Conservation (phyloP, 2,113 vertebrate species). For the Myiozetetes cayanensis region DNA sequence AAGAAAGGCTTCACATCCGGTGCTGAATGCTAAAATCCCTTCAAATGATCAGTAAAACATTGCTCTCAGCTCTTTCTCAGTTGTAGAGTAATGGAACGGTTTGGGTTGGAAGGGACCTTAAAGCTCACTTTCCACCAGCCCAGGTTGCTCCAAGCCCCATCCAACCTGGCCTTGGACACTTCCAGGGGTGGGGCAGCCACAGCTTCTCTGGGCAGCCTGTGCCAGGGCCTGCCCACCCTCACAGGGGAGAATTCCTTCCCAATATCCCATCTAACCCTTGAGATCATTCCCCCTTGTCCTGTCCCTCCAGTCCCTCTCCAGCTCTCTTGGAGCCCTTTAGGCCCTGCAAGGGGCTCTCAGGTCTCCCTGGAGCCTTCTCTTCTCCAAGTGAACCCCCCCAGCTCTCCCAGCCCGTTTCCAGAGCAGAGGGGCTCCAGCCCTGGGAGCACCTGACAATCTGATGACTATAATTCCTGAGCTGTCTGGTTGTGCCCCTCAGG, state of each 20-base stretch:
- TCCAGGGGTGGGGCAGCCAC: not conserved
- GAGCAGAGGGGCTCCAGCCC: not conserved
- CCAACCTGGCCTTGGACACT: not conserved
- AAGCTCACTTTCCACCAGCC: not conserved
- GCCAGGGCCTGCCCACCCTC: not conserved
- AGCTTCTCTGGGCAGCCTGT: not conserved
- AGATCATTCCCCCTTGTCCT: not conserved
- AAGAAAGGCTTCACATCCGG: rapidly evolving
- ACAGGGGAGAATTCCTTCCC: not conserved
- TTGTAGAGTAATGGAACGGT: not conserved
- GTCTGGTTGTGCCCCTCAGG: not conserved
- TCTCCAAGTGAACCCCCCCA: not conserved
- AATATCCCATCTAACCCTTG: not conserved
- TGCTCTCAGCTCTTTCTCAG: not conserved
- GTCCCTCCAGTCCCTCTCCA: not conserved
- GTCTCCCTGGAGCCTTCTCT: not conserved
- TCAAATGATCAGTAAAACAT: not conserved
- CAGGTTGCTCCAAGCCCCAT: not conserved
- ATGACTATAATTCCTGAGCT: not conserved
- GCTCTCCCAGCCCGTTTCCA: not conserved
- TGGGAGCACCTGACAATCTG: not conserved
- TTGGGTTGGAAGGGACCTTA: not conserved
- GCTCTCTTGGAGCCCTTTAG: not conserved
- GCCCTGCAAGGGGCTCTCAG: not conserved
- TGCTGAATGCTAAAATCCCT: not conserved